Evolutionary conservation across 2,113 vertebrate genomes (phyloP), one percentile per base, ranked within the genome.

Genomic region (Pelvicachromis taeniatus): DNA sequence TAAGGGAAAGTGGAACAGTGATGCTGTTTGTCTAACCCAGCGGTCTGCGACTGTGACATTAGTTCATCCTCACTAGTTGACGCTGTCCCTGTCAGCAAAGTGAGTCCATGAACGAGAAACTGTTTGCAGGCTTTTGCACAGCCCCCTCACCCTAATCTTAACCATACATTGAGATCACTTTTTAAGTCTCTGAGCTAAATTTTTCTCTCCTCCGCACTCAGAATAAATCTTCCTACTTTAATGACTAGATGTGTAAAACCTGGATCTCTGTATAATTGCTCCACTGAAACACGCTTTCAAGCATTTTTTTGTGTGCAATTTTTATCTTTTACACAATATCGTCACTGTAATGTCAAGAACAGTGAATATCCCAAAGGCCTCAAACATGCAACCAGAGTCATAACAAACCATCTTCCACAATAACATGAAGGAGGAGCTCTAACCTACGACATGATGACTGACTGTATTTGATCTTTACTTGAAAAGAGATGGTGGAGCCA

Each of bases 11-110:
- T 55, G 82, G 35, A 84, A 29, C 70, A 61, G 61, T 14, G 56
- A 54, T 83, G 50, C 50, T 73, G 78, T 84, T 84, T 85, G 77
- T 88, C 40, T 84, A 79, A 90, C 65, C 75, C 75, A 80, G 68
- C 8, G 48, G 45, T 86, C 83, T 88, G 77, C 61, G 83, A 35
- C 82, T 4, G 14, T 53, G 81, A 87, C 77, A 89, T 89, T 84
- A 86, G 73, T 85, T 85, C 80, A 82, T 82, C 78, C 80, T 81
- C 77, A 85, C 29, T 19, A 54, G 55, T 42, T 82, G 65, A 85
- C 83, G 78, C 21, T 59, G 68, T 79, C 33, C 85, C 75, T 80
- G 85, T 81, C 75, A 42, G 81, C 26, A 35, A 58, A 58, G 77
- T 19, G 40, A 63, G 1, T 6, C 14, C 61, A 82, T 65, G 84